Evolutionary conservation across 2,797 vertebrate genomes (phyloP), one percentile per base, ranked within the genome.

Genomic region (Fistularia tabacaria): DNA sequence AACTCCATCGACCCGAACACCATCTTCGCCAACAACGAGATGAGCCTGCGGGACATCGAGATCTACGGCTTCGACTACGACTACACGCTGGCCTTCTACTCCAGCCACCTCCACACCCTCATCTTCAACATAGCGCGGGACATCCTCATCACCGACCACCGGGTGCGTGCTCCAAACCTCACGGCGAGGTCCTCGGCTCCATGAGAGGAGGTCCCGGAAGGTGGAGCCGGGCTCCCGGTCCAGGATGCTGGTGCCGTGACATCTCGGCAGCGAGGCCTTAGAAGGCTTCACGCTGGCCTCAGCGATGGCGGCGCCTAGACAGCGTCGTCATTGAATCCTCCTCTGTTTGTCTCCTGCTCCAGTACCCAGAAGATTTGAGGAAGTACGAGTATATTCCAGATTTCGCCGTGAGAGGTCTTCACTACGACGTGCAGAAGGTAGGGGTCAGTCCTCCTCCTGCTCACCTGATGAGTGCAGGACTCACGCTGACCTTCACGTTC

Each of bases 11-110:
- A 98, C 78, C 94, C 97, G 0, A 90, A 97, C 87, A 95, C 93
- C 46, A 97, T 99, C 68, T 99, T 99, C 86, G 92, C 96, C 37
- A 99, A 99, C 89, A 99, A 99, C 52, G 95, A 99, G 85, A 95
- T 96, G 93, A 96, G 94, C 79, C 90, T 99, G 47, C 90, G 92
- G 0, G 94, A 98, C 77, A 95, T 92, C 0, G 96, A 98, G 82
- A 94, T 99, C 83, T 99, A 98, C 4, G 97, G 97, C 38, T 99
- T 99, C 49, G 97, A 99, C 85, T 99, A 99, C 0, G 97, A 99
- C 84, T 99, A 99, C 87, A 99, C 97, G 0, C 73, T 99, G 81
- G 97, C 98, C 0, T 98, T 99, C 69, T 99, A 99, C 82, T 99
- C 97, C 36, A 93, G 92, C 54, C 91, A 97, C 57, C 91, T 99